phyloP scores from a whole-genome alignment of 2,113 vertebrate species.

The Emydura subglobosa region DNA sequence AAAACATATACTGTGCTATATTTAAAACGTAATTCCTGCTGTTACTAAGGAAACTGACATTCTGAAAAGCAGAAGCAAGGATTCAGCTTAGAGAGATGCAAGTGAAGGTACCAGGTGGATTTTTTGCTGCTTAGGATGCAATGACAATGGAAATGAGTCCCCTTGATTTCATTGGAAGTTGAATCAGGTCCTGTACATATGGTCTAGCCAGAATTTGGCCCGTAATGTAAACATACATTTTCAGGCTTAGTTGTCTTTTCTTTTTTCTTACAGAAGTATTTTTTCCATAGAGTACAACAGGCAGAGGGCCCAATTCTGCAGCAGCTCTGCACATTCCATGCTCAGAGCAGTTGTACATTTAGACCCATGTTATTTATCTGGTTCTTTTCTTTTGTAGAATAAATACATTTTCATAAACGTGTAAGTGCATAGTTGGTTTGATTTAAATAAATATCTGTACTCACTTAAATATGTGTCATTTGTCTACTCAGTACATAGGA shows the following conservation, averaged over 20 bases:
- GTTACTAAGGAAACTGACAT: not conserved
- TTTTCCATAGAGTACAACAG: not conserved
- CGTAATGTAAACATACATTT: not conserved
- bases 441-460: not conserved
- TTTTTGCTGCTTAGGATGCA: not conserved
- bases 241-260: not conserved
- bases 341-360: not conserved
- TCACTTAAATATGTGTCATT: fast-evolving
- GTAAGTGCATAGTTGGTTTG: not conserved
- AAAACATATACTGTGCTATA: not conserved
- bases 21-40: not conserved
- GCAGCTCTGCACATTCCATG: not conserved
- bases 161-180: not conserved
- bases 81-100: not conserved
- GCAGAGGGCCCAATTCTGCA: not conserved
- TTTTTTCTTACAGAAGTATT: not conserved
- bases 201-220: not conserved
- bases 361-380: not conserved
- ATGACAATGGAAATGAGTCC: not conserved
- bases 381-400: not conserved
- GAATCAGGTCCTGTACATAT: not conserved
- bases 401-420: not conserved
- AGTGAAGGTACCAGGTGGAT: not conserved
- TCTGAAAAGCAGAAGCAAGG: not conserved
- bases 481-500: not conserved